Evolutionary conservation across 2,888 invertebrate genomes (phyloP).

Genomic region (Drosophila tripunctata): DNA sequence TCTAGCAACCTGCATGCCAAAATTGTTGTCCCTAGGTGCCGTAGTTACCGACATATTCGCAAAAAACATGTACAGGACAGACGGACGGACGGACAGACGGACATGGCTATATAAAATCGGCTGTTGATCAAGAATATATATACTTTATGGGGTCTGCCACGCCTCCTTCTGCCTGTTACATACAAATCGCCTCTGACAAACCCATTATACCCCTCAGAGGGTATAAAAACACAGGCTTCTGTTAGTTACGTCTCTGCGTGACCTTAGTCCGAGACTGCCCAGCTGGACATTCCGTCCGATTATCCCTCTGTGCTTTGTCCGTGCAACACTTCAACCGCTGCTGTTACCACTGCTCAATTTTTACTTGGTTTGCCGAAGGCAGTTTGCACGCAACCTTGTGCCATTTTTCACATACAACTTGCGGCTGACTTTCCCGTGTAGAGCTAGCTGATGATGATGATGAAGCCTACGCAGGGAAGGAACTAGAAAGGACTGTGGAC

Average conservation of each 20-base stretch:
- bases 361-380: conserved; percentile 46
- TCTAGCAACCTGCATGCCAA: too few species aligned
- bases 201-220: too few species aligned
- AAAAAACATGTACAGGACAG: too few species aligned
- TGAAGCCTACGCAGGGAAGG: conserved; percentile 32
- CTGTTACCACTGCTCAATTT: conserved; percentile 46
- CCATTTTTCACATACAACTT: conserved; percentile 48
- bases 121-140: too few species aligned
- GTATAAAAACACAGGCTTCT: conserved; percentile 16
- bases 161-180: too few species aligned
- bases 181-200: conserved; percentile 35
- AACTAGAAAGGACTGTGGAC: neutral
- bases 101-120: too few species aligned
- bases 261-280: neutral
- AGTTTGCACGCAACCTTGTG: conserved; percentile 60
- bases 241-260: conserved; percentile 5
- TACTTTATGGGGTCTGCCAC: too few species aligned
- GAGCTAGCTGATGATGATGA: conserved; percentile 38
- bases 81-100: too few species aligned
- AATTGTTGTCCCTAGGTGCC: too few species aligned
- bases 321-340: conserved; percentile 9
- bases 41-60: too few species aligned
- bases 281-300: neutral
- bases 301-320: neutral
- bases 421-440: conserved; percentile 59